Evolutionary conservation across 2,888 invertebrate genomes (phyloP).

Genomic region (Catotricha subobsoleta): DNA sequence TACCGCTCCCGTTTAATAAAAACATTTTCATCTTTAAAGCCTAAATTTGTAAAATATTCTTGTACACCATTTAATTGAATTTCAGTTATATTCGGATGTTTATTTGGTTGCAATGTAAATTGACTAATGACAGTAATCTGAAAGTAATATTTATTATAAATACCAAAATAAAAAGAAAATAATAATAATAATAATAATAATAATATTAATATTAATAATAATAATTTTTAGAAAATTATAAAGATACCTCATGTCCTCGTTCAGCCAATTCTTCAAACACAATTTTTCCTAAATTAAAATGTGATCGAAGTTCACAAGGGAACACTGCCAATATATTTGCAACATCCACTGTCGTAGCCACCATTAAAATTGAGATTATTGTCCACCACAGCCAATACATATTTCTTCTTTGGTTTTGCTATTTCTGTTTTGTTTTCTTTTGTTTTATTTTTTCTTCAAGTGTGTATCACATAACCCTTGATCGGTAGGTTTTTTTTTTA

Average conservation of each 20-base stretch:
- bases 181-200: not conserved
- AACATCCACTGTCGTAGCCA: not conserved
- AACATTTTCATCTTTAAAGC: not conserved
- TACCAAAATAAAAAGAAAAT: not conserved
- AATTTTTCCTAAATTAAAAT: constrained; percentile 23
- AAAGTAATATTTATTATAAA: not conserved
- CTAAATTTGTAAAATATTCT: not conserved
- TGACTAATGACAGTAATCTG: constrained; percentile 24
- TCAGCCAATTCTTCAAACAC: constrained; percentile 20
- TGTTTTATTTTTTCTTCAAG: too few relatives aligned
- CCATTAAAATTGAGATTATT: too few relatives aligned
- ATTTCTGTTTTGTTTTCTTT: too few relatives aligned
- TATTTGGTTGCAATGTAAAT: constrained; percentile 13
- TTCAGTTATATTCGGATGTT: constrained; percentile 18
- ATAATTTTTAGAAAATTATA: not conserved
- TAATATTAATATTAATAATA: not conserved
- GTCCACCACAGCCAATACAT: too few relatives aligned
- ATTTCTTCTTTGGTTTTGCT: too few relatives aligned
- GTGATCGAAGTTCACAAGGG: constrained; percentile 27
- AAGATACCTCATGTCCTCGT: constrained; percentile 16
- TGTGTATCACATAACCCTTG: too few relatives aligned
- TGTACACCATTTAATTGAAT: constrained; percentile 19
- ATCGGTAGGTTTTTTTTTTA: too few relatives aligned
- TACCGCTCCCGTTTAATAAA: constrained; percentile 16
- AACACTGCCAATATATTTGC: constrained; percentile 25